Percentiles rank a stretch among this genome's conserved stretches.
phyloP scores from a whole-genome alignment of 2,113 vertebrate species.

The Formicarius rufipectus region DNA sequence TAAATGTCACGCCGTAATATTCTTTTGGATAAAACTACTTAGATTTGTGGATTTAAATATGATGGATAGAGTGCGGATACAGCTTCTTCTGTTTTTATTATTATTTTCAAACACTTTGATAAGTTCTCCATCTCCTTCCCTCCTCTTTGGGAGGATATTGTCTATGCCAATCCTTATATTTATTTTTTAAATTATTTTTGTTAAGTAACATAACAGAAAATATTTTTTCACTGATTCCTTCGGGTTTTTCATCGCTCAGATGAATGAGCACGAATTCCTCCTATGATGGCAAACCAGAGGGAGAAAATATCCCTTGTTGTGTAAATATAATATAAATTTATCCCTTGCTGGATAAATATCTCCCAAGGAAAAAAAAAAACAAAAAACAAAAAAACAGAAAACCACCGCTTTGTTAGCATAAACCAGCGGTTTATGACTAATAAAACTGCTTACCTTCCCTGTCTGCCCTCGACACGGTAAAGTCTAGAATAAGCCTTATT shows the following conservation, averaged over 20 bases:
- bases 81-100: neutral
- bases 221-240: neutral
- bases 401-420: neutral
- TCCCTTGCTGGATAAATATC: neutral
- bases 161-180: neutral
- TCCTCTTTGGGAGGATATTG: neutral
- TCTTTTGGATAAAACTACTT: constrained; percentile 23
- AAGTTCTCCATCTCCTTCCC: neutral
- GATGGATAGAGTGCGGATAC: constrained; percentile 34
- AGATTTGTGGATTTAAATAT: constrained; percentile 46
- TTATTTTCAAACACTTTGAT: constrained; percentile 36
- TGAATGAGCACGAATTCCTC: neutral
- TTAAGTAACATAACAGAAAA: neutral
- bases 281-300: neutral
- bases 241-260: neutral
- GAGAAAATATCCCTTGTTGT: neutral
- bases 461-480: neutral
- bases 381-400: no score
- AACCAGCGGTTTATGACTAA: neutral
- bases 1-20: neutral
- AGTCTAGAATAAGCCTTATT: neutral
- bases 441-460: neutral
- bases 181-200: neutral
- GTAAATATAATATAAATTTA: no score
- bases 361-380: neutral